Evolutionary conservation across 2,797 vertebrate species (phyloP), one percentile per base, ranked within the genome.

Genomic region (Streptopelia turtur): DNA sequence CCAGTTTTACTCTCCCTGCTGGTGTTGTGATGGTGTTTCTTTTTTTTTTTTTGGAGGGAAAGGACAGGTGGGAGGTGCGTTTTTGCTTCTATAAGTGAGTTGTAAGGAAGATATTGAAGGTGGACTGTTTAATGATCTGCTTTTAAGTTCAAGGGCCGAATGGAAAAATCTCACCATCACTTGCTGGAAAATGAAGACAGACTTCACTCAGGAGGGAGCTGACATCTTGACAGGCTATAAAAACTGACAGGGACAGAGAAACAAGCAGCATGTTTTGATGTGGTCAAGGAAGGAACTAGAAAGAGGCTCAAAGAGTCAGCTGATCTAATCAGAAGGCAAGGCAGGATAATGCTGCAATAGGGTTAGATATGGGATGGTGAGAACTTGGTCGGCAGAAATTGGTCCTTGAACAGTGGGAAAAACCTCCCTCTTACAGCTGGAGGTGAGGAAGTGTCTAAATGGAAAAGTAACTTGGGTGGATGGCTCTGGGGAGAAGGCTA

Each of bases 281-380:
- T 57, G 33, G 68, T 87, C 81, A 64, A 81, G 59, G 56, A 90
- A 93, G 45, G 63, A 96, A 50, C 50, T 69, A 50, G 41, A 79
- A 25, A 74, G 31, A 71, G 17, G 41, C 86, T 79, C 45, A 88
- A 31, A 57, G 31, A 55, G 20, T 52, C 70, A 86, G 53, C 13
- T 78, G 64, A 80, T 81, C 55, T 1, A 70, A 80, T 52, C 35
- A 59, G 56, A 75, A 56, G 16, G 16, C 57, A 61, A 92, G 41
- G 35, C 49, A 94, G 69, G 45, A 78, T 0, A 1, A 22, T 37
- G 35, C 10, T 53, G 57, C 57, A n/a, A 45, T 37, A 68, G 52
- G 21, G 68, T 81, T 43, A 81, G 49, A 49, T 8, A 31, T 9
- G 30, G 20, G 25, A 59, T 82, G 49, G 53, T 7, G 8, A 72